Evolutionary conservation across 2,113 vertebrate genomes (phyloP).

Genomic region (Stigmatopora argus): DNA sequence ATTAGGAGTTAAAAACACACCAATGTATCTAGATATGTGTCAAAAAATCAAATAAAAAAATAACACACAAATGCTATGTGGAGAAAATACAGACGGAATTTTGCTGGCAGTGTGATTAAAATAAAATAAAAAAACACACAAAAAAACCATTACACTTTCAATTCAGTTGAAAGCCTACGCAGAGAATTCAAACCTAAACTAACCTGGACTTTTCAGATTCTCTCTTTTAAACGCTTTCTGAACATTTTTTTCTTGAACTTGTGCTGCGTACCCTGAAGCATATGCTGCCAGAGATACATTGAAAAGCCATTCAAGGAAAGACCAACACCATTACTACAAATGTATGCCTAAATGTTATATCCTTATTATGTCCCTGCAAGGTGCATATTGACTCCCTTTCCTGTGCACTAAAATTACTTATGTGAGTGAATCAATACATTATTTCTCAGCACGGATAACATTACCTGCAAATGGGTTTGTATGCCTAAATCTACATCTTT

Average conservation of each 20-base stretch:
- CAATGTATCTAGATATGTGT: no score
- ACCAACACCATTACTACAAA: conserved; percentile 33
- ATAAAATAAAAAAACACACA: no score
- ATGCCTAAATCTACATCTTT: conserved; percentile 9
- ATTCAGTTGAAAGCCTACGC: background rate
- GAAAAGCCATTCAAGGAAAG: conserved; percentile 9
- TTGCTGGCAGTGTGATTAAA: background rate
- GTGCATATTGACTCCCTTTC: conserved; percentile 43
- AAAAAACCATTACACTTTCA: background rate
- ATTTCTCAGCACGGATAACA: conserved; percentile 36
- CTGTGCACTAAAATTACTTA: conserved; percentile 37
- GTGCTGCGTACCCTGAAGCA: conserved; percentile 13
- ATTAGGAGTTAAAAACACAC: no score
- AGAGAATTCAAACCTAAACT: background rate
- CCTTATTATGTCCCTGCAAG: conserved; percentile 50
- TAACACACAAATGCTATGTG: background rate
- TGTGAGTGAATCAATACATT: conserved; percentile 52
- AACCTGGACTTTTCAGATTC: background rate
- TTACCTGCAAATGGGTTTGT: conserved; percentile 38
- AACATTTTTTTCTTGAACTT: conserved; percentile 13
- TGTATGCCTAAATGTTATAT: conserved; percentile 33
- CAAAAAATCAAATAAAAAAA: no score
- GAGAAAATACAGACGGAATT: background rate
- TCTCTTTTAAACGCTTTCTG: conserved; percentile 12
- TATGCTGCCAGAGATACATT: conserved; percentile 17